Percentiles rank a stretch among this genome's conserved stretches.
Evolutionary conservation across 2,113 vertebrate genomes (phyloP).

Genomic region (Bubo blakistoni): DNA sequence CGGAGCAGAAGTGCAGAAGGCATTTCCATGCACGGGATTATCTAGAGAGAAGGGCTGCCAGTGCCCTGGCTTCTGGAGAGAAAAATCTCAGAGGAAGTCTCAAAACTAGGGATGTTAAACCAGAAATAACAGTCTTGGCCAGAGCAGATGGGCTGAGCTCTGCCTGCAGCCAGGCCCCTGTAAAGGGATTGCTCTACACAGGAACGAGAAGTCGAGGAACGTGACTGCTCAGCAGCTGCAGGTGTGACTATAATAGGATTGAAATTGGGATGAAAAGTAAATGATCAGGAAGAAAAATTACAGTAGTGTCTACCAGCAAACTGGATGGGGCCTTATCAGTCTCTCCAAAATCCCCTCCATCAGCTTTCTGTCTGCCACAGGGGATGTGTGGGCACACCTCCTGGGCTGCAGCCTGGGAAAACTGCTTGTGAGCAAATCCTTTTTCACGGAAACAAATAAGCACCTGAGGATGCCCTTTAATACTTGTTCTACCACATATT

Average conservation of each 20-base stretch:
- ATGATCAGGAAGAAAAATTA: background rate
- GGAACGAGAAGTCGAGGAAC: background rate
- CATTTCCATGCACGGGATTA: background rate
- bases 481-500: background rate
- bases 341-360: background rate
- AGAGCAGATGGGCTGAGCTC: background rate
- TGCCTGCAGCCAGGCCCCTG: background rate
- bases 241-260: background rate
- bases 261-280: background rate
- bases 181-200: background rate
- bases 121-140: background rate
- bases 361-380: background rate
- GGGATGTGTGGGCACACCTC: background rate
- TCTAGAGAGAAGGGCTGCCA: background rate
- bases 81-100: background rate
- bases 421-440: background rate
- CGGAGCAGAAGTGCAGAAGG: background rate
- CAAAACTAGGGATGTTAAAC: background rate
- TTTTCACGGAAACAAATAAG: background rate
- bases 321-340: background rate
- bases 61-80: background rate
- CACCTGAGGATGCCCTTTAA: background rate
- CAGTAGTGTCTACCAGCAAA: background rate
- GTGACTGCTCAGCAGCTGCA: background rate
- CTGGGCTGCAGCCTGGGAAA: background rate